Evolutionary conservation across 2,113 vertebrate species (phyloP).

Genomic region (Aplodontia rufa): DNA sequence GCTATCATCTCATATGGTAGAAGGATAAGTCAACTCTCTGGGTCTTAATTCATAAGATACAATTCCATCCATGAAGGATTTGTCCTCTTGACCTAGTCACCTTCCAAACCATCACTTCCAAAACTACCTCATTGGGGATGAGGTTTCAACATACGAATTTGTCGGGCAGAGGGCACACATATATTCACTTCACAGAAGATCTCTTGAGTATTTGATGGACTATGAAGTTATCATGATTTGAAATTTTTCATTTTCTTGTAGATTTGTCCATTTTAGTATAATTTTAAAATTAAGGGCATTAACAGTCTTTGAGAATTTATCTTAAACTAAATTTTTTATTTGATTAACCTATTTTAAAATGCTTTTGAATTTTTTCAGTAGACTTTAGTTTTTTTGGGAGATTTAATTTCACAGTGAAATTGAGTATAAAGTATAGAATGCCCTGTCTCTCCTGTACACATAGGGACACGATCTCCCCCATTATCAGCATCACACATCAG

Average conservation of each 20-base stretch:
- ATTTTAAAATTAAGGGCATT: not conserved
- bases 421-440: not conserved
- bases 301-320: not conserved
- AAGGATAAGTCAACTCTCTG: not conserved
- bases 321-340: not conserved
- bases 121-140: not conserved
- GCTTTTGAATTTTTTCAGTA: not conserved
- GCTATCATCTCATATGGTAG: not conserved
- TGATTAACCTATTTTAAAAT: not conserved
- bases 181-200: not conserved
- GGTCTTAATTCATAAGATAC: not conserved
- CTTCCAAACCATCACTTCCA: not conserved
- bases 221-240: not conserved
- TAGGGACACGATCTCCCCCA: not conserved
- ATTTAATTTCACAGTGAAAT: not conserved
- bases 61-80: not conserved
- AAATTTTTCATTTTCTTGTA: not conserved
- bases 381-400: not conserved
- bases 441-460: not conserved
- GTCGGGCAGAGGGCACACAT: not conserved
- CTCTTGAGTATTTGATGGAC: not conserved
- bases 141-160: not conserved
- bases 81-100: not conserved
- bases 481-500: not conserved
- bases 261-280: not conserved